Percentiles rank a stretch among this genome's conserved stretches.
These are phyloP conservation scores for Salmo trutta DNA, from an alignment of 2,797 vertebrate genomes.

Conservation along the genomic window DNA sequence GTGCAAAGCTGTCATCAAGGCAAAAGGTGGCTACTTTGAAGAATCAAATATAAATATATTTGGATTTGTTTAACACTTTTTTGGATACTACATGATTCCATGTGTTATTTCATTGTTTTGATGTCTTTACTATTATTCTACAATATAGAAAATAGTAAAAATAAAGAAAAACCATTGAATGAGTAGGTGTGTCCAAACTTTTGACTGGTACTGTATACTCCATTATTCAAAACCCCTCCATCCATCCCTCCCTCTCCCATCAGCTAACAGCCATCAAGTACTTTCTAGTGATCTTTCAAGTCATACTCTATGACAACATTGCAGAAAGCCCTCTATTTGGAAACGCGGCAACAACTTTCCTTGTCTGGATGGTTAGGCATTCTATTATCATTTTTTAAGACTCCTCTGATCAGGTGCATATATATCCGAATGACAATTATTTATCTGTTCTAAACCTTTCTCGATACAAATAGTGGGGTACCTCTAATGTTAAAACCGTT, in stretches of 20 bases:
- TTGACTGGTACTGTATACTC: background rate
- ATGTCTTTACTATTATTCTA: no score
- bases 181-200: no score
- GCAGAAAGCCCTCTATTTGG: conserved; percentile 18
- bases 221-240: background rate
- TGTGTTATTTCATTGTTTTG: no score
- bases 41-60: no score
- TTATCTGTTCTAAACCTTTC: conserved; percentile 17
- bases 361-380: background rate
- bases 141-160: no score
- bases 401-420: conserved; percentile 28
- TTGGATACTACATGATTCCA: no score
- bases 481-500: conserved; percentile 34
- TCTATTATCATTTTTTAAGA: background rate
- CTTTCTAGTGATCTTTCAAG: conserved; percentile 23
- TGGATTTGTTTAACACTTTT: no score
- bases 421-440: conserved; percentile 36
- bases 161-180: no score
- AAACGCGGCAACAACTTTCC: background rate
- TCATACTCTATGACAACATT: conserved; percentile 15
- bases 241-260: conserved; percentile 18
- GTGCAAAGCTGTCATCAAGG: no score
- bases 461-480: conserved; percentile 17
- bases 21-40: no score
- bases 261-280: conserved; percentile 28